Evolutionary conservation across 2,113 vertebrate species (phyloP), one percentile per base, ranked within the genome.

Genomic region (Chrysemys picta): DNA sequence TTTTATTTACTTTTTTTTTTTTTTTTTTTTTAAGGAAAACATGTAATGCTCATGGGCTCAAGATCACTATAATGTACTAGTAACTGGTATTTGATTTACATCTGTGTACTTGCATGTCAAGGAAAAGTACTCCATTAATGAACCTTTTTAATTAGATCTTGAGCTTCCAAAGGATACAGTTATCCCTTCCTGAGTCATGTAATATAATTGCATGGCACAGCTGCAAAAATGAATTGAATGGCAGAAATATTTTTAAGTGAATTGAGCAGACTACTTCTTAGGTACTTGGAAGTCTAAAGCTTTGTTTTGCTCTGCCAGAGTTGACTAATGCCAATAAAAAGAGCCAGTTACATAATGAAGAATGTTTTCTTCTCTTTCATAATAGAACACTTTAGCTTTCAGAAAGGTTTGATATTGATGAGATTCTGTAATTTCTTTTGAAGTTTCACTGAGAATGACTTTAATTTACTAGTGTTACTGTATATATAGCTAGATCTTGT

Each of bases 211-310:
- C 89, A 91, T 91, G 75, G n/a, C 92, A 93, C 54, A 80, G 22
- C 31, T 90, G 72, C 45, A 87, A 84, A 95, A 96, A 91, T 69
- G 4, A 91, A 93, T 45, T 57, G 75, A 95, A 93, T 83, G 82
- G 88, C 52, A 93, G 85, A 94, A 96, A 72, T 94, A 88, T 54
- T 92, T 97, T 94, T 42, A 94, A 89, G 89, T 91, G 13, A 87
- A 90, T 95, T 83, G 91, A 91, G 53, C 84, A 91, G 88, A 80
- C 78, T 88, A 45, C 59, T 95, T 90, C 47, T 83, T 92, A 75
- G 38, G 38, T 88, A 80, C 82, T 83, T 92, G 82, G 50, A 91
- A 11, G n/a, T 89, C 75, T 92, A 93, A 84, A 65, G 86, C 84
- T 90, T 94, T 96, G 45, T 65, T 94, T 93, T 87, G 62, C 14